Percentiles rank a stretch among this genome's conserved stretches.
phyloP scores from a whole-genome alignment of 2,797 vertebrate species.

The Manis pentadactyla region DNA sequence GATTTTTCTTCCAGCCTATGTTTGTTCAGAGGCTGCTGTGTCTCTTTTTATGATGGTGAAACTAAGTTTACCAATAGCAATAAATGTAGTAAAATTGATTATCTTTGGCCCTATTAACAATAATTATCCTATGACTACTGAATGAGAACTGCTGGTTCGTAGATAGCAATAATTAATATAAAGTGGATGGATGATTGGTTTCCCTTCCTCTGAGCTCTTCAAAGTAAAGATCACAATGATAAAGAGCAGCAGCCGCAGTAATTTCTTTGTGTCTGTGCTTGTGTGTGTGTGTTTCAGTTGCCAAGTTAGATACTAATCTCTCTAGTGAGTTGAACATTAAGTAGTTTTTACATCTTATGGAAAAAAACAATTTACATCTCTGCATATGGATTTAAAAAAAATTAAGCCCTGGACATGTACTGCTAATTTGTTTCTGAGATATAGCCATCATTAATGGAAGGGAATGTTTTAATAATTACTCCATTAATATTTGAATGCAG shows the following conservation, averaged over 20 bases:
- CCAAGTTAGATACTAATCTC: slow-evolving; percentile 2
- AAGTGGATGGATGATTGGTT: neutral
- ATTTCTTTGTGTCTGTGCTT: neutral
- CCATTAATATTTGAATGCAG: neutral
- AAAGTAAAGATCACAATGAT: neutral
- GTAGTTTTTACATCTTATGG: neutral
- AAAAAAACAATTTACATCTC: neutral
- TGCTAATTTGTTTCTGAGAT: neutral
- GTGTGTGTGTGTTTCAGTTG: neutral
- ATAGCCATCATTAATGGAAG: neutral
- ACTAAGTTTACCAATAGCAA: neutral
- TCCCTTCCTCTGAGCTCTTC: neutral
- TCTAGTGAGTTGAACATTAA: neutral
- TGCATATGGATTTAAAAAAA: neutral
- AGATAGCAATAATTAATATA: neutral
- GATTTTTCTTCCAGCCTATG: neutral
- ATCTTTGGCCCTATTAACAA: neutral
- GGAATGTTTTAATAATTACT: neutral
- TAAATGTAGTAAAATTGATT: neutral
- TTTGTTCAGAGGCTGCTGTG: neutral
- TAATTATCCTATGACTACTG: neutral
- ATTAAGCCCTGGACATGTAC: neutral
- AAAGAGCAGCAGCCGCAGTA: neutral
- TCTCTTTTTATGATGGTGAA: neutral
- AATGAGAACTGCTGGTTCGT: neutral